Conservation (phyloP, 2,113 vertebrate species). For the Progne subis region DNA sequence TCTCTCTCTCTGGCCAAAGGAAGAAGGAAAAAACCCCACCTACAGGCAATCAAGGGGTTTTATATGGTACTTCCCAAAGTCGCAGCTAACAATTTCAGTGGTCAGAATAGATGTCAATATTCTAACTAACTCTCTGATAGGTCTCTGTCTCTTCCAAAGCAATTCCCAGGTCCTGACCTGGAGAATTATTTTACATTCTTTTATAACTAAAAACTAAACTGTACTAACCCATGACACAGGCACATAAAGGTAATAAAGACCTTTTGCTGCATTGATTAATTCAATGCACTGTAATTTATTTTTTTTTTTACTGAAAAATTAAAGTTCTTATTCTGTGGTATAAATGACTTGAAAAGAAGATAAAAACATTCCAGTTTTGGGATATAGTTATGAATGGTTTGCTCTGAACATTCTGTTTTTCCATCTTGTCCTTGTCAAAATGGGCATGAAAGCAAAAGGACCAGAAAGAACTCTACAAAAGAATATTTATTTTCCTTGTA, state of each 20-base stretch:
- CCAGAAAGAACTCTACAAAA: neutral
- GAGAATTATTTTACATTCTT: too few relatives aligned
- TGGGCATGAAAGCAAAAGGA: neutral
- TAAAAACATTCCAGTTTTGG: neutral
- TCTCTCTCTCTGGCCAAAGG: too few relatives aligned
- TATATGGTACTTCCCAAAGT: too few relatives aligned
- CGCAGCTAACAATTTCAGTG: too few relatives aligned
- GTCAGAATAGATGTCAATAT: too few relatives aligned
- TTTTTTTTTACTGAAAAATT: neutral
- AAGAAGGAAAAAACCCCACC: too few relatives aligned
- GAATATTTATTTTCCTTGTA: neutral
- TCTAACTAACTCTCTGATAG: too few relatives aligned
- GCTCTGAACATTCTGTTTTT: neutral
- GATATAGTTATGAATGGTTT: neutral
- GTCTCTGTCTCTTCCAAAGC: too few relatives aligned
- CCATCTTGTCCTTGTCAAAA: neutral
- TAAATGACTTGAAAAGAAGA: neutral
- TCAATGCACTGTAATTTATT: neutral
- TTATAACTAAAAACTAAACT: too few relatives aligned
- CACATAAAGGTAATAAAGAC: neutral
- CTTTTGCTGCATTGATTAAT: neutral
- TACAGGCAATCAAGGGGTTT: too few relatives aligned
- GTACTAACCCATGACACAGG: too few relatives aligned
- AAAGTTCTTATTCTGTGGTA: neutral
- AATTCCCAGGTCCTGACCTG: too few relatives aligned